Percentiles rank a stretch among this genome's conserved stretches.
These are phyloP conservation scores for Sinosuthora webbiana DNA, from an alignment of 2,113 vertebrate genomes.

Conservation along the genomic window DNA sequence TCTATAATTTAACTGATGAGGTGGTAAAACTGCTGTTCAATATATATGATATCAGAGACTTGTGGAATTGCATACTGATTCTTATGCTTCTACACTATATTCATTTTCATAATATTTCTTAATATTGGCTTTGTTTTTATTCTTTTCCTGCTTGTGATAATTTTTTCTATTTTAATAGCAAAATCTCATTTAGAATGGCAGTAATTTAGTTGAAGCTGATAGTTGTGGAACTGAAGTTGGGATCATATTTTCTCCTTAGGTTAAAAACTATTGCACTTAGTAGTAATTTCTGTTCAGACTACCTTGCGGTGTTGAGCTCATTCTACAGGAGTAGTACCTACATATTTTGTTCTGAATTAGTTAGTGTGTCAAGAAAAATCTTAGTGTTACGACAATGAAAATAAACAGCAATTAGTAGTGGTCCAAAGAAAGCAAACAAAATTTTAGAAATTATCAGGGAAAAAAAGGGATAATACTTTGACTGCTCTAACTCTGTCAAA, in stretches of 20 bases:
- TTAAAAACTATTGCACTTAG: background rate
- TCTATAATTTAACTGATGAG: background rate
- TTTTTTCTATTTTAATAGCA: background rate
- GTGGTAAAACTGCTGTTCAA: background rate
- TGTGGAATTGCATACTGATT: background rate
- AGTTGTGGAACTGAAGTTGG: background rate
- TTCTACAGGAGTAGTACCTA: background rate
- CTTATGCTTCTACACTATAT: background rate
- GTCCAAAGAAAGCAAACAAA: background rate
- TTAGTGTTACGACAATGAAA: background rate
- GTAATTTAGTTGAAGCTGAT: background rate
- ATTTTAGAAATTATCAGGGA: background rate
- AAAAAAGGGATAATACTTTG: background rate
- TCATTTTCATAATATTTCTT: background rate
- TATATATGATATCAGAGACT: background rate
- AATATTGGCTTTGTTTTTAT: background rate
- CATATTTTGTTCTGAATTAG: background rate
- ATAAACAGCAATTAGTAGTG: background rate
- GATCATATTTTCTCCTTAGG: background rate
- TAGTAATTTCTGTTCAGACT: background rate
- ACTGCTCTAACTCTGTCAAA: background rate
- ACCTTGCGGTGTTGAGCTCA: background rate
- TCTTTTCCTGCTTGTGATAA: background rate
- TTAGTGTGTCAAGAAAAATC: background rate
- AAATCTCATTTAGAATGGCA: background rate